Conservation (phyloP, 2,797 vertebrate species). For the Distichodus sexfasciatus region DNA sequence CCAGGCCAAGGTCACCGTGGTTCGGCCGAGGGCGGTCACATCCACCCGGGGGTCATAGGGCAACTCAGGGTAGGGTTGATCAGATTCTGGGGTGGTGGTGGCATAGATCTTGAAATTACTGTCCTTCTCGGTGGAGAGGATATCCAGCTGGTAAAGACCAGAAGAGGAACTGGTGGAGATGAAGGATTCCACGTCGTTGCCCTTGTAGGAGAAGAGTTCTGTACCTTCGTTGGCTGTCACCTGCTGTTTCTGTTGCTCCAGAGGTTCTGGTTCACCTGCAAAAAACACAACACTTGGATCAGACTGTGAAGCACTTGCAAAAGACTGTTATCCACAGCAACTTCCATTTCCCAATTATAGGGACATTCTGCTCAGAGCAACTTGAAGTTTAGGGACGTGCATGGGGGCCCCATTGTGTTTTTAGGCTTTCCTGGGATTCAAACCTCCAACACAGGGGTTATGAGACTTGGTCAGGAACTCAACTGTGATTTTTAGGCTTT, state of each 20-base stretch:
- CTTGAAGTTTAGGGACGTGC: too few relatives aligned
- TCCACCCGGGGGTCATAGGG: conserved; percentile 95
- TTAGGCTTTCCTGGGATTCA: too few relatives aligned
- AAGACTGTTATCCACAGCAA: background rate
- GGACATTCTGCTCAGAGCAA: too few relatives aligned
- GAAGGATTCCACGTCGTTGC: conserved; percentile 95
- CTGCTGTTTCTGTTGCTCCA: conserved; percentile 94
- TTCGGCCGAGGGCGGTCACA: conserved; percentile 90
- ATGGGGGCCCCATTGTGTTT: too few relatives aligned
- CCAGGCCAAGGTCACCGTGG: conserved; percentile 92
- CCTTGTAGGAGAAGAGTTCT: conserved; percentile 93
- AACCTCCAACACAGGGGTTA: too few relatives aligned
- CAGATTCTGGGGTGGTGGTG: conserved; percentile 93
- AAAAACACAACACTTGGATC: too few relatives aligned
- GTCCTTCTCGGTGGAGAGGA: conserved; percentile 96
- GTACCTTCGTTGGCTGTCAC: conserved; percentile 80
- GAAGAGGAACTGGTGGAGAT: conserved; percentile 86
- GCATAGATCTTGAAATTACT: conserved; percentile 94
- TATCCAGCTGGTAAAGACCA: conserved; percentile 92
- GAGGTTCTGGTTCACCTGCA: conserved; percentile 87
- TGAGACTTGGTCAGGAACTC: too few relatives aligned
- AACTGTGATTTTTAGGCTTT: too few relatives aligned
- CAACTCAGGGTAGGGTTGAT: conserved; percentile 94
- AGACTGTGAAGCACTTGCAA: too few relatives aligned
- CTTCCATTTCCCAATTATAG: too few relatives aligned